phyloP scores from a whole-genome alignment of 2,113 vertebrate species.

The Cinclus cinclus region DNA sequence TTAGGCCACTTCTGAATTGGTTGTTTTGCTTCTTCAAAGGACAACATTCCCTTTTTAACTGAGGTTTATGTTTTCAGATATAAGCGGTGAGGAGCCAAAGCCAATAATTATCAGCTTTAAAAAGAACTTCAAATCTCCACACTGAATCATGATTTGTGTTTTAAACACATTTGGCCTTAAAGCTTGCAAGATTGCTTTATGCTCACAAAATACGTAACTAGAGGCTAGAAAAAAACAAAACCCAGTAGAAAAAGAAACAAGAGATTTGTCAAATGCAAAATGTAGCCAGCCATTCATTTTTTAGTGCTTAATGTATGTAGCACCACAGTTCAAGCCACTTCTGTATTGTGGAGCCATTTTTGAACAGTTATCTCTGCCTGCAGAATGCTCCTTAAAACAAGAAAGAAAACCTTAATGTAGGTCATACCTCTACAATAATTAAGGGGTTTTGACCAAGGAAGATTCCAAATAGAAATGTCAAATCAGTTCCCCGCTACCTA shows the following conservation, averaged over 20 bases:
- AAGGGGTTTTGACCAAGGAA: background rate
- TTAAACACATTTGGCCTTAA: background rate
- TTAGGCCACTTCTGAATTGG: background rate
- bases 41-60: background rate
- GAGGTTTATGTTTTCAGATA: background rate
- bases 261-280: background rate
- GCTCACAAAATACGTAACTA: constrained; percentile 19
- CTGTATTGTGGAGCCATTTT: background rate
- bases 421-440: background rate
- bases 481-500: background rate
- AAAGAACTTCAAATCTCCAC: background rate
- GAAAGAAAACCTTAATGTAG: background rate
- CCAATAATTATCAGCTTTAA: constrained; percentile 14
- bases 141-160: constrained; percentile 24
- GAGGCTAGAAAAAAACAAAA: background rate
- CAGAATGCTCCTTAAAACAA: background rate
- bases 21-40: background rate
- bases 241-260: background rate
- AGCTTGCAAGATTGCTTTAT: background rate
- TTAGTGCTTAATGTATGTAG: background rate
- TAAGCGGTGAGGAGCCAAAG: background rate
- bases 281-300: background rate
- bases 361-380: background rate
- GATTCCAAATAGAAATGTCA: background rate
- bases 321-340: background rate